Conservation (phyloP, 2,113 vertebrate genomes). For the Chionomys nivalis region DNA sequence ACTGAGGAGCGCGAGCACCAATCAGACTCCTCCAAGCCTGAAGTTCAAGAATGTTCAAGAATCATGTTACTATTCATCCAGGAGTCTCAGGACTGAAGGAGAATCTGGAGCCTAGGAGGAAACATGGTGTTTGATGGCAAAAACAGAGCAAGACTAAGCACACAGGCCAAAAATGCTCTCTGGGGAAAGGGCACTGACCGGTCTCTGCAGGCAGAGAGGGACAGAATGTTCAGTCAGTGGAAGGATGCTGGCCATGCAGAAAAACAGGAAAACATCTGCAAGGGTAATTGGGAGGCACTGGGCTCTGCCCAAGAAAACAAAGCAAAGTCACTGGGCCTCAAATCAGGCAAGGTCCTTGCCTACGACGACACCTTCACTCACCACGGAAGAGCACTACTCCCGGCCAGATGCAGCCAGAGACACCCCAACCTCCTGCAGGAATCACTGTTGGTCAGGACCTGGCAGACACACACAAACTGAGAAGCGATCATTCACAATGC, state of each 20-base stretch:
- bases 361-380: not conserved
- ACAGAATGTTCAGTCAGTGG: slow-evolving; percentile 57
- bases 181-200: not conserved
- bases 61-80: slow-evolving; percentile 14
- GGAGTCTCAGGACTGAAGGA: slow-evolving; percentile 16
- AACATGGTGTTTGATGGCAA: slow-evolving; percentile 23
- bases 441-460: not conserved
- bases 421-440: too few species aligned
- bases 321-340: not conserved
- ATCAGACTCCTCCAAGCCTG: not conserved
- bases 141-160: slow-evolving; percentile 1
- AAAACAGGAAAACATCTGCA: slow-evolving; percentile 59
- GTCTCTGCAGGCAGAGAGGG: slow-evolving; percentile 39
- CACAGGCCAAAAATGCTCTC: slow-evolving; percentile 40
- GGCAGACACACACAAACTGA: not conserved
- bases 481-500: not conserved
- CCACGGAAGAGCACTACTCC: not conserved
- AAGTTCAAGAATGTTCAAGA: slow-evolving; percentile 32
- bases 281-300: slow-evolving; percentile 48
- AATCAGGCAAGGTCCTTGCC: not conserved
- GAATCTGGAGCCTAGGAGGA: not conserved
- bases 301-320: slow-evolving; percentile 57
- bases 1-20: not conserved
- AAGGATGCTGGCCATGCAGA: not conserved
- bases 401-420: not conserved